Evolutionary conservation across 2,113 vertebrate species (phyloP), one percentile per base, ranked within the genome.

Genomic region (Antennarius striatus): DNA sequence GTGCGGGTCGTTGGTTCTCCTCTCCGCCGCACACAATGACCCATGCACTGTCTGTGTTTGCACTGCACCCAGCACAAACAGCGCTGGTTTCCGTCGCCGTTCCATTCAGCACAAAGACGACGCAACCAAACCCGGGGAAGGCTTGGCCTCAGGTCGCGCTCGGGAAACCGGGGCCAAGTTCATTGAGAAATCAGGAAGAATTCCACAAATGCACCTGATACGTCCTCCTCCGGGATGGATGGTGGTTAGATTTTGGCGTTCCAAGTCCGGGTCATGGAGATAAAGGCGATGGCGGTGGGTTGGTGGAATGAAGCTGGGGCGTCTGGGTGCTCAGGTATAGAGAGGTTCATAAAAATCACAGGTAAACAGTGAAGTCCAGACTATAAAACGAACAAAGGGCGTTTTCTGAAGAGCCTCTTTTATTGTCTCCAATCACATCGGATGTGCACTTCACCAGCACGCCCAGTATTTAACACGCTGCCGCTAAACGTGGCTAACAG

Each of bases 61-160:
- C 86, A 79, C 85, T 85, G 83, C 77, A 54, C 84, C 80, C 42
- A 88, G 81, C 86, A 88, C 91, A 92, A 91, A 92, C 88, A 92
- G 68, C 63, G 10, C 11, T 49, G 39, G 55, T 87, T 91, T 87
- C 90, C 84, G 65, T 81, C 82, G 73, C 65, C 40, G 70, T 17
- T 60, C 68, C 83, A 53, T 56, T 84, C 56, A 80, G 77, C 85
- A 73, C 81, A 67, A 84, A 85, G 36, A 68, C 49, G 59, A 73
- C 71, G 29, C 77, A 66, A 66, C 68, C 82, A 70, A 63, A 76
- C 58, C 32, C 6, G 15, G 43, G 43, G 32, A 81, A 77, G 83
- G 82, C 71, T 85, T 75, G 83, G 76, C 83, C 80, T 62, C 50
- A 0, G 83, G 76, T 79, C 61, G 39, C 72, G 42, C 78, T 73